phyloP scores from a whole-genome alignment of 2,888 invertebrate genomes.

The Ditylenchus weischeri region DNA sequence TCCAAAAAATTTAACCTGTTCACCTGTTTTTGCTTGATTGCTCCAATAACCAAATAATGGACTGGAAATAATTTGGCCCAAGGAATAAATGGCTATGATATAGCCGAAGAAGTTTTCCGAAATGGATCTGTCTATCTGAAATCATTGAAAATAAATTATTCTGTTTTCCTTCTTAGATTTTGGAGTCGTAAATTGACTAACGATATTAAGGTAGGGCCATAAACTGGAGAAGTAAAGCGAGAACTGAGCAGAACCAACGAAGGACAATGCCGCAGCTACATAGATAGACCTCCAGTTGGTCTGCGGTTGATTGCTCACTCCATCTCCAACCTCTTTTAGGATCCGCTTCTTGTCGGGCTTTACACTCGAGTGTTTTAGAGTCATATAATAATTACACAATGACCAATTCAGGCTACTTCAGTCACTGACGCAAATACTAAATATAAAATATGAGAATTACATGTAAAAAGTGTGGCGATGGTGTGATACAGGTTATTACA shows the following conservation, averaged over 20 bases:
- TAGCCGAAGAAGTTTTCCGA: slow-evolving; percentile 57
- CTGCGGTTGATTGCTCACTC: slow-evolving; percentile 1
- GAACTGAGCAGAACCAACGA: slow-evolving; percentile 38
- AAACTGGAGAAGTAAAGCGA: slow-evolving; percentile 36
- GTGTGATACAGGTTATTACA: no score
- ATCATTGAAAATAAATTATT: background rate
- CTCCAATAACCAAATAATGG: slow-evolving; percentile 59
- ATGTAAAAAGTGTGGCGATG: no score
- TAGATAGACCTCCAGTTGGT: slow-evolving; percentile 39
- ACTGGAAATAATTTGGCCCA: slow-evolving; percentile 60
- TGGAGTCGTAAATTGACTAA: slow-evolving; percentile 16
- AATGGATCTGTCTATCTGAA: slow-evolving; percentile 23
- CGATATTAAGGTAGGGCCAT: slow-evolving; percentile 41
- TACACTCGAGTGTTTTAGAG: background rate
- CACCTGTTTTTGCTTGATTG: slow-evolving; percentile 29
- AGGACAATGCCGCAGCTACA: slow-evolving; percentile 37
- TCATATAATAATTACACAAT: slow-evolving; percentile 4
- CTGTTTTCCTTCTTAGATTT: background rate
- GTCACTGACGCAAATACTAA: background rate
- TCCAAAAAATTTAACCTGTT: no score
- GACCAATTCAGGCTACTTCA: background rate
- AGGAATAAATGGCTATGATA: slow-evolving; percentile 59
- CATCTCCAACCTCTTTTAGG: background rate
- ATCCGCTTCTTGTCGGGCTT: slow-evolving; percentile 8
- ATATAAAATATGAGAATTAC: no score